These are phyloP conservation scores for Corynorhinus townsendii DNA, from an alignment of 2,113 vertebrate genomes.

Conservation along the genomic window DNA sequence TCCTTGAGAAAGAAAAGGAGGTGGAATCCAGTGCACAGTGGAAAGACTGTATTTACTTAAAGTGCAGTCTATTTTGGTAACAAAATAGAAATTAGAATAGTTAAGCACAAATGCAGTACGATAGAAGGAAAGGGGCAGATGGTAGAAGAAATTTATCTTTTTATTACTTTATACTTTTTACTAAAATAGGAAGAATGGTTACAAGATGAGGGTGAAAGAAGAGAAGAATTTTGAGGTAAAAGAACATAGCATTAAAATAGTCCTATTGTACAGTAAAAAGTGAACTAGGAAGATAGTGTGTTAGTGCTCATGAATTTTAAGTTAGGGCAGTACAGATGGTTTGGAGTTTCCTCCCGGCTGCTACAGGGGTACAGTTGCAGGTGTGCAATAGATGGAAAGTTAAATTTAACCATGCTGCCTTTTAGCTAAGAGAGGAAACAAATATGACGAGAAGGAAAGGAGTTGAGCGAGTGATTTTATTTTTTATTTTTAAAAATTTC, in stretches of 20 bases:
- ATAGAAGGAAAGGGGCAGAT: neutral
- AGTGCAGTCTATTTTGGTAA: neutral
- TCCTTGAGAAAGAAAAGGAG: neutral
- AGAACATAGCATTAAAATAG: neutral
- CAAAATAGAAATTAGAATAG: neutral
- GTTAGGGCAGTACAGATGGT: rapidly evolving
- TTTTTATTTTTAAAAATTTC: too few relatives aligned
- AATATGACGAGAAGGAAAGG: neutral
- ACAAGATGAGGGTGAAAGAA: neutral
- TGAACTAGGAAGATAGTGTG: neutral
- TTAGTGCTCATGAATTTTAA: neutral
- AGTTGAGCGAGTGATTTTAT: neutral
- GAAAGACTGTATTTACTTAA: neutral
- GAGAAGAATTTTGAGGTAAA: neutral
- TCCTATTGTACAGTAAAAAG: neutral
- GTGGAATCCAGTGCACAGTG: rapidly evolving
- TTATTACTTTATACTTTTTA: neutral
- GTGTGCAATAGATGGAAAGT: neutral
- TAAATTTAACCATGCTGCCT: neutral
- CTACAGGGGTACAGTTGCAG: neutral
- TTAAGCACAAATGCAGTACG: neutral
- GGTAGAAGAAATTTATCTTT: neutral
- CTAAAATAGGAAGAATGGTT: neutral
- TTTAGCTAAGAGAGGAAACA: neutral
- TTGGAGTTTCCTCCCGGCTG: neutral